Percentiles rank a stretch among this genome's conserved stretches.
Conservation (phyloP, 2,888 invertebrate species). For the Congeria kusceri region DNA sequence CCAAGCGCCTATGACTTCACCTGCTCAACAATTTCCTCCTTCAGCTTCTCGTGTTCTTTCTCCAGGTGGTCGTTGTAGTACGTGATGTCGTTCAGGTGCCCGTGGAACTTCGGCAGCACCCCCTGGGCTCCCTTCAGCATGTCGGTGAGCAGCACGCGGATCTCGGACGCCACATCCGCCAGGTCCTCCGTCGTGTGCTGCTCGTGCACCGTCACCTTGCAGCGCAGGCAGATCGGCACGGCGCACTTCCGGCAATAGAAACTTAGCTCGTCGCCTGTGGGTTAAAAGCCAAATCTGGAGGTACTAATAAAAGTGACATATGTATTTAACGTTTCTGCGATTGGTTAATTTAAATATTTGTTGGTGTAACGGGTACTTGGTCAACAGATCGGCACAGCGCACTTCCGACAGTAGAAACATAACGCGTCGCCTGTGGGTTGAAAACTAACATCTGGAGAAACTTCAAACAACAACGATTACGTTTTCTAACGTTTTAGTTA, state of each 20-base stretch:
- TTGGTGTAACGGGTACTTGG: too few relatives aligned
- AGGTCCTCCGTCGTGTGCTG: slow-evolving; percentile 64
- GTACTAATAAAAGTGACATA: too few relatives aligned
- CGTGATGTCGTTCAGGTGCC: slow-evolving; percentile 64
- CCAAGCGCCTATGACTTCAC: too few relatives aligned
- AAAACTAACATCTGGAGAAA: too few relatives aligned
- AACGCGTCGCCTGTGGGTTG: slow-evolving; percentile 56
- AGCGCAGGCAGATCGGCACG: slow-evolving; percentile 64
- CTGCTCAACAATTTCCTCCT: slow-evolving; percentile 56
- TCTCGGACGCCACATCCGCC: slow-evolving; percentile 62
- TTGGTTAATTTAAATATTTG: too few relatives aligned
- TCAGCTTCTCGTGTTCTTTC: slow-evolving; percentile 51
- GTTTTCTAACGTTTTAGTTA: too few relatives aligned
- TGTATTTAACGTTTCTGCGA: too few relatives aligned
- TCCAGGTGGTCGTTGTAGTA: slow-evolving; percentile 59
- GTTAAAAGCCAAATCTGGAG: too few relatives aligned
- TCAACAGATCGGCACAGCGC: slow-evolving; percentile 63
- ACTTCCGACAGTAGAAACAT: slow-evolving; percentile 65
- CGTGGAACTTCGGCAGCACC: slow-evolving; percentile 61
- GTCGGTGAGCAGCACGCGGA: slow-evolving; percentile 53
- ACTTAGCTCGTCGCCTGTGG: slow-evolving; percentile 58
- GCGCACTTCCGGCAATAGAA: slow-evolving; percentile 66
- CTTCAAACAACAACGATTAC: too few relatives aligned
- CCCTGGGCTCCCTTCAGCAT: slow-evolving; percentile 63
- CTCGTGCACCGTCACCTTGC: slow-evolving; percentile 68